Base-by-base conservation (phyloP, 1,140 invertebrate species). In the Bombus picipes region DNA sequence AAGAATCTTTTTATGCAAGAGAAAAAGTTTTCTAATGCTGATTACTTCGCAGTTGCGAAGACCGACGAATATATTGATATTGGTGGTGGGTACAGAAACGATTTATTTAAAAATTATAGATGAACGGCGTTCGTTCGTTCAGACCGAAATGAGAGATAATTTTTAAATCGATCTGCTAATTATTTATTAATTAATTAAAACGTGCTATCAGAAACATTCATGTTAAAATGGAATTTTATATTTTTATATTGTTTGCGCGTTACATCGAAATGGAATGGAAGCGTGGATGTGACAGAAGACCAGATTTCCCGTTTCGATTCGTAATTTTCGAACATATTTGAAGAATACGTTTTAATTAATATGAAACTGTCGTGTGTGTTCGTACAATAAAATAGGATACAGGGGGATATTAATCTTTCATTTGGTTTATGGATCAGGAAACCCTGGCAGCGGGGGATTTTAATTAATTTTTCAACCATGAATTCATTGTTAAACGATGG, bases 401-500 rank as follows among this genome's bases (percentile, higher is more conserved):
- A 53, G 18, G 13, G 18, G 39, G 32, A 65, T 43, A 32, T 41
- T 78, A 66, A 43, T 78, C 65, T 65, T 78, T 66, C 28, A 32
- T 41, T 78, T 66, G 59, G 18, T 78, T 78, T 66, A 78, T 78
- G 59, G 76, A 59, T 65, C 39, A 39, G 10, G 6, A 41, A 37
- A 9, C 2, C 13, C 18, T 59, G 41, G 15, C 0, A 15, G n/a
- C 18, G 10, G 39, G 9, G 59, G 41, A 78, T 78, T 78, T 65
- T 41, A 78, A 78, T 78, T 78, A 41, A 78, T 78, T 34, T 66
- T 66, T 65, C 37, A 78, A 66, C 4, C 59, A 43, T 78, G 28
- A 25, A 43, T 43, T 25, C 76, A 6, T 15, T 43, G n/a, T 28
- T 39, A 59, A 59, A 53, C 47, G 18, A 32, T 28, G 68, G 25